These are phyloP conservation scores for Corticium candelabrum DNA, from an alignment of 37 sponge, comb jelly and placozoan species.

Conservation along the genomic window DNA sequence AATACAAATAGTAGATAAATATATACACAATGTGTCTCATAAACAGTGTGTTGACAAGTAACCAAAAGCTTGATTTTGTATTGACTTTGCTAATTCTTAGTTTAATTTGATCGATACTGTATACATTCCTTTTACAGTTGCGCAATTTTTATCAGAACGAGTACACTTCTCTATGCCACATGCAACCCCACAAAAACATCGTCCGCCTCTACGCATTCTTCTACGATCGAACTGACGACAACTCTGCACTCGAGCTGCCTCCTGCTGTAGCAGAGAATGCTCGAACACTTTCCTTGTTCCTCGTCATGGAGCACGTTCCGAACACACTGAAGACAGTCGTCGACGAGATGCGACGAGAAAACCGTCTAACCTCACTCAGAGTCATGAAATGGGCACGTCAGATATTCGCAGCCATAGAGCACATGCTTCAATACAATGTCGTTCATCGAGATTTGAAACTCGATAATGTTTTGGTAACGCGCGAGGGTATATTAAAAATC, in stretches of 20 bases:
- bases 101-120: too few relatives aligned
- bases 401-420: background rate
- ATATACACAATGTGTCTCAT: too few relatives aligned
- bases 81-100: too few relatives aligned
- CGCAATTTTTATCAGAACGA: slow-evolving; percentile 31
- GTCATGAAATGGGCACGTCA: background rate
- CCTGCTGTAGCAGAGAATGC: slow-evolving; percentile 1
- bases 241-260: slow-evolving; percentile 2
- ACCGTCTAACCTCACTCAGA: background rate
- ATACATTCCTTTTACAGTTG: background rate
- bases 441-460: slow-evolving; percentile 6
- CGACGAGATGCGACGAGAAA: background rate
- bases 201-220: slow-evolving; percentile 79
- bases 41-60: too few relatives aligned
- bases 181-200: slow-evolving; percentile 74
- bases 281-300: slow-evolving; percentile 44
- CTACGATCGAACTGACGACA: slow-evolving; percentile 55
- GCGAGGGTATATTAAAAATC: background rate
- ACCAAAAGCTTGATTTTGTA: too few relatives aligned
- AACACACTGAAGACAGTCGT: slow-evolving; percentile 29
- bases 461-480: background rate
- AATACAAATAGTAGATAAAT: too few relatives aligned
- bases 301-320: slow-evolving; percentile 57
- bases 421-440: background rate
- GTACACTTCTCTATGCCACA: slow-evolving; percentile 63